Percentiles rank a stretch among this genome's conserved stretches.
Evolutionary conservation across 2,797 vertebrate genomes (phyloP).

Genomic region (Pampus argenteus): DNA sequence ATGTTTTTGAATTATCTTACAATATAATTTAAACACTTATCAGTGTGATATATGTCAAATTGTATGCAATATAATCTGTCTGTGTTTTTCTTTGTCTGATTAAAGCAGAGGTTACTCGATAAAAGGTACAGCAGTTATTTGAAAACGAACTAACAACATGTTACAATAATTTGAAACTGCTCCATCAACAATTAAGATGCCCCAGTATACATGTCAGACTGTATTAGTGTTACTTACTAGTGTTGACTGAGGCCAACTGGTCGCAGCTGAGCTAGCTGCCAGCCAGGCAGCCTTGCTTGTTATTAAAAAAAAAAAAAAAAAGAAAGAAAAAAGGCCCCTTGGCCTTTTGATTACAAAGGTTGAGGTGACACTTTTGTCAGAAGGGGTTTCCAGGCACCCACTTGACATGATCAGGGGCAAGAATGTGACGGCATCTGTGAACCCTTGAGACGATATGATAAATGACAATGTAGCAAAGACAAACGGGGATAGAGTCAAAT

Average conservation of each 20-base stretch:
- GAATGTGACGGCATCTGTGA: conserved; percentile 53
- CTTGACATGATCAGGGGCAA: conserved; percentile 60
- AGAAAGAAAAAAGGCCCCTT: conserved; percentile 15
- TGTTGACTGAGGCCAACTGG: conserved; percentile 67
- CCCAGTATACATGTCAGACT: conserved; percentile 39
- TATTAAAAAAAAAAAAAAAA: conserved; percentile 51
- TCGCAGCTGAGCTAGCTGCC: conserved; percentile 74
- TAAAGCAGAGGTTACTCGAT: not conserved
- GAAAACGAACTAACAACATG: conserved; percentile 13
- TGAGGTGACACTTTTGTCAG: conserved; percentile 66
- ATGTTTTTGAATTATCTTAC: not conserved
- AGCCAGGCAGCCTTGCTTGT: conserved; percentile 52
- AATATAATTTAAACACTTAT: not conserved
- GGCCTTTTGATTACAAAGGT: conserved; percentile 58
- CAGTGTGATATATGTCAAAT: not conserved
- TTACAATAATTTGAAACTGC: conserved; percentile 34
- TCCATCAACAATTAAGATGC: conserved; percentile 33
- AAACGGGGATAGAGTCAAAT: conserved; percentile 36
- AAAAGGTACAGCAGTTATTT: not conserved
- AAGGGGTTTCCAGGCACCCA: conserved; percentile 47
- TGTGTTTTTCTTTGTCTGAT: not conserved
- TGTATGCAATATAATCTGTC: not conserved
- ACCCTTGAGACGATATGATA: conserved; percentile 58
- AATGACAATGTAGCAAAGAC: conserved; percentile 54
- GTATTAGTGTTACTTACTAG: conserved; percentile 33